A percentile compares a stretch with the other conserved stretches of the same genome.
phyloP scores from a whole-genome alignment of 2,113 vertebrate species.

The Oxygymnocypris stewartii region DNA sequence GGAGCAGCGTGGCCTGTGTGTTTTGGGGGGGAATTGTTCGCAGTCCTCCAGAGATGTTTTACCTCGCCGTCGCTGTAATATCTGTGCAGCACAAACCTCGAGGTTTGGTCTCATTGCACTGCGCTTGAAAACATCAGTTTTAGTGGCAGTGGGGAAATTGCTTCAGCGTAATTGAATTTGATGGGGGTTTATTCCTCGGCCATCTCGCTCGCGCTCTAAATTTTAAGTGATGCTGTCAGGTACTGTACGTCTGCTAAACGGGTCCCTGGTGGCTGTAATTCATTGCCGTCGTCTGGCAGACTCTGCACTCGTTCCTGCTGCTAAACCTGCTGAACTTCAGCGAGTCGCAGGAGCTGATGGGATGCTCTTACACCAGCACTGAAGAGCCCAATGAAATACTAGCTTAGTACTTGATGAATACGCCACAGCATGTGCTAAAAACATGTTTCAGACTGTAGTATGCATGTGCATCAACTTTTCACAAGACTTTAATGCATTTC shows the following conservation, averaged over 20 bases:
- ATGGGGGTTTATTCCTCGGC: conserved; percentile 28
- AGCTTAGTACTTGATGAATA: neutral
- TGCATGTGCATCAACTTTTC: neutral
- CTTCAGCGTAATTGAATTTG: conserved; percentile 33
- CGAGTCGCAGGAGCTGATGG: neutral
- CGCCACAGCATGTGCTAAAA: neutral
- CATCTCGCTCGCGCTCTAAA: conserved; percentile 14
- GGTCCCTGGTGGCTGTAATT: conserved; percentile 29
- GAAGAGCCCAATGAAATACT: neutral
- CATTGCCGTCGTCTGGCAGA: conserved; percentile 8
- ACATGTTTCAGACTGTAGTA: neutral
- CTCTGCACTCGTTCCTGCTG: neutral
- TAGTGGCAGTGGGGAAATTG: conserved; percentile 22
- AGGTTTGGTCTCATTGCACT: conserved; percentile 14
- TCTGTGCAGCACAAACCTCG: neutral
- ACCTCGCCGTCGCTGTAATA: neutral
- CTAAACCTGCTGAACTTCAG: neutral
- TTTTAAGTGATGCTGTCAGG: conserved; percentile 40
- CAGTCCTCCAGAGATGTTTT: conserved; percentile 3
- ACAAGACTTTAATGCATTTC: neutral
- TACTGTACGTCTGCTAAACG: conserved; percentile 38
- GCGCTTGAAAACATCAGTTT: neutral
- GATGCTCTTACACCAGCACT: neutral
- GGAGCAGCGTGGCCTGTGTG: neutral
- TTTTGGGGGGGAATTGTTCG: neutral